Conservation (phyloP, 1,140 invertebrate species). For the Cotesia typhae region DNA sequence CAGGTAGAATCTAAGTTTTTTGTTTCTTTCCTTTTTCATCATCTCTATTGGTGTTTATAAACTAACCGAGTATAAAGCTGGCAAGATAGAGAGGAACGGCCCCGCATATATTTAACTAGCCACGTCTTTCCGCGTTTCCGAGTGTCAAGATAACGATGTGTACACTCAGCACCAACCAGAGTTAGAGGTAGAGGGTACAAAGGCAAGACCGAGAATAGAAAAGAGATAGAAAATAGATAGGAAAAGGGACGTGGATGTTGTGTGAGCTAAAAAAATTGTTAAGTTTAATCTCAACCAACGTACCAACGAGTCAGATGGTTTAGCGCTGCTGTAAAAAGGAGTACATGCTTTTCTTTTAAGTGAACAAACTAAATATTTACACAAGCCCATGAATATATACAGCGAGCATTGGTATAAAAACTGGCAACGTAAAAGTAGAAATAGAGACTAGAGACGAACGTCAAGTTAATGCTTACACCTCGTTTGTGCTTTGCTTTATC, state of each 20-base stretch:
- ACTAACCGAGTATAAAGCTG: not conserved
- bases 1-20: not conserved
- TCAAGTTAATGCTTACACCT: not conserved
- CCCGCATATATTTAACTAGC: not conserved
- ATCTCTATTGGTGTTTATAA: conserved; percentile 10
- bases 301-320: conserved; percentile 13
- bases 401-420: conserved; percentile 1
- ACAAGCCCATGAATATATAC: conserved; percentile 30
- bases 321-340: conserved; percentile 25
- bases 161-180: conserved; percentile 34
- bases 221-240: not conserved
- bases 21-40: too few species aligned
- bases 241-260: conserved; percentile 14
- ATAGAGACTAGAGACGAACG: not conserved
- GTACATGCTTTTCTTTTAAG: conserved; percentile 32
- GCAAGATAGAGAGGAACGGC: not conserved
- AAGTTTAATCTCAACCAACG: conserved; percentile 39
- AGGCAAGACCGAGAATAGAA: not conserved
- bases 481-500: conserved; percentile 3
- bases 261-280: conserved; percentile 13
- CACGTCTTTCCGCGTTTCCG: conserved; percentile 28
- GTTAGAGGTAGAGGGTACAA: conserved; percentile 14
- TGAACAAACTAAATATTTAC: conserved; percentile 42
- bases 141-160: conserved; percentile 47
- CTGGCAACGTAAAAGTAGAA: not conserved